These are phyloP conservation scores for Leptestheria dahalacensis DNA, from an alignment of 1,140 invertebrate genomes.

Conservation along the genomic window DNA sequence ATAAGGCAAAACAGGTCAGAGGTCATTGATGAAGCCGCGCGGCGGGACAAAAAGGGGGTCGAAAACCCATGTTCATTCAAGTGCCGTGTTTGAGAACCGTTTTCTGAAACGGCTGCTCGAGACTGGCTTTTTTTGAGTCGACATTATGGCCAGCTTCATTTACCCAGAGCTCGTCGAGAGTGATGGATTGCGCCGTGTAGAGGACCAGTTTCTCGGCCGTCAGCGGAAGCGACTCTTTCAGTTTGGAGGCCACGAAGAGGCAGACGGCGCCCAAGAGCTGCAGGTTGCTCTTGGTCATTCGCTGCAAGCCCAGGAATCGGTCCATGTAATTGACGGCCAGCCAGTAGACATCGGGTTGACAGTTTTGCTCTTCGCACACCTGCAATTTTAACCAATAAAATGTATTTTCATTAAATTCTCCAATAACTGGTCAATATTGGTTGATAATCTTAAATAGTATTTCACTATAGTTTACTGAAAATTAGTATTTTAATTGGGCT, in stretches of 20 bases:
- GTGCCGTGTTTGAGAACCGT: too few relatives aligned
- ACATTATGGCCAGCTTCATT: too few relatives aligned
- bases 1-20: too few relatives aligned
- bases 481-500: too few relatives aligned
- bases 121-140: too few relatives aligned
- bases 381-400: conserved; percentile 33
- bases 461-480: neutral
- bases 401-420: neutral
- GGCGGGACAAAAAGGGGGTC: too few relatives aligned
- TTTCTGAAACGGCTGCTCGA: too few relatives aligned
- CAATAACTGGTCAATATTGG: neutral
- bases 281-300: conserved; percentile 59
- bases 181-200: conserved; percentile 84
- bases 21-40: too few relatives aligned
- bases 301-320: conserved; percentile 58
- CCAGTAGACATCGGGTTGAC: conserved; percentile 79
- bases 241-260: conserved; percentile 79
- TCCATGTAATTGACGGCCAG: conserved; percentile 84
- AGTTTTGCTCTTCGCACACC: conserved; percentile 82
- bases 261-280: conserved; percentile 79
- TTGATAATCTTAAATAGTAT: neutral
- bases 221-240: conserved; percentile 64
- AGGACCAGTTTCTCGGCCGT: conserved; percentile 64
- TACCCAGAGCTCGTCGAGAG: conserved; percentile 53
- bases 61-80: too few relatives aligned